Percentiles rank a stretch among this genome's conserved stretches.
These are phyloP conservation scores for Tenualosa thibaudeaui DNA, from an alignment of 2,797 vertebrate species.

Conservation along the genomic window DNA sequence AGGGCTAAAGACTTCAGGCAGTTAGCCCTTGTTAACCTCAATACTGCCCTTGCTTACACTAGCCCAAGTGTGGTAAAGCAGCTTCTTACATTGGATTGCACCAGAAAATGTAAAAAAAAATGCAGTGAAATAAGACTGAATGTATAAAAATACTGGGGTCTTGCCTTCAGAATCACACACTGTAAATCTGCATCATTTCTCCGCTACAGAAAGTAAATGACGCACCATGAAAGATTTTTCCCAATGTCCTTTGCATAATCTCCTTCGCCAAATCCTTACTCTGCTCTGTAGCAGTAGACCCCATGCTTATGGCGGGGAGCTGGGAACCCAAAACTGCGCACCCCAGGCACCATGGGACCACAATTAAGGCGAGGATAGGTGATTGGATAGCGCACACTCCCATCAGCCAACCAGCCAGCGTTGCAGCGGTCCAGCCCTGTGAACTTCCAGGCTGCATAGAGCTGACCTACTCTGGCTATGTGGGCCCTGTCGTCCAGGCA, in stretches of 20 bases:
- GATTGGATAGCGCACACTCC: constrained; percentile 84
- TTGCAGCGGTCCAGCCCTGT: constrained; percentile 77
- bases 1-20: neutral
- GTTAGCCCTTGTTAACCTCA: neutral
- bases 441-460: constrained; percentile 86
- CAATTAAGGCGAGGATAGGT: constrained; percentile 76
- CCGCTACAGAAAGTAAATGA: neutral
- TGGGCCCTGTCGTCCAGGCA: constrained; percentile 71
- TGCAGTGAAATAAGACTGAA: neutral
- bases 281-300: constrained; percentile 80
- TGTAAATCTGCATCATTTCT: too few relatives aligned
- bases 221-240: neutral
- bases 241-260: neutral
- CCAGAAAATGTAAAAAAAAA: neutral
- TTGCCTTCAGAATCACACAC: neutral
- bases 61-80: neutral
- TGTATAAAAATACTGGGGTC: neutral
- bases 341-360: constrained; percentile 75
- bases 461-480: constrained; percentile 84
- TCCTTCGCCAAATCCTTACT: constrained; percentile 8
- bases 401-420: constrained; percentile 85
- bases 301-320: constrained; percentile 72
- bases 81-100: neutral
- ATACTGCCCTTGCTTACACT: neutral
- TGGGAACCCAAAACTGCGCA: constrained; percentile 83